A percentile compares a stretch with the other conserved stretches of the same genome.
phyloP scores from a whole-genome alignment of 2,113 vertebrate genomes.

The Thamnophis sirtalis region DNA sequence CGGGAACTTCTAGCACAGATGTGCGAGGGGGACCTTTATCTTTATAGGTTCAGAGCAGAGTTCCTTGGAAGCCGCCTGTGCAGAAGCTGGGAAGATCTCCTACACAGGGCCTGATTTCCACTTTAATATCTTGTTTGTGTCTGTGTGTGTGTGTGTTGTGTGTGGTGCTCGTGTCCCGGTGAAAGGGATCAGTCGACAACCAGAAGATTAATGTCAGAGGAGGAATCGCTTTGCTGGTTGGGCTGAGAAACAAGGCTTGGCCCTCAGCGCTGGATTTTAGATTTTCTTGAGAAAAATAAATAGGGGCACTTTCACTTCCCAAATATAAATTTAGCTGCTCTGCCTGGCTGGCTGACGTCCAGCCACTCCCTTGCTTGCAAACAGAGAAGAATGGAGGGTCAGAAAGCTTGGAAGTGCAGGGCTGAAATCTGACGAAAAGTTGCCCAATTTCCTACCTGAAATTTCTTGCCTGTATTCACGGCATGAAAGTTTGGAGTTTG shows the following conservation, averaged over 20 bases:
- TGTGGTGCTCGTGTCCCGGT: background rate
- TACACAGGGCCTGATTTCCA: background rate
- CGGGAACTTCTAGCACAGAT: too few species aligned
- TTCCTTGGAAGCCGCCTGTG: background rate
- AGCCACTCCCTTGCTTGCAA: background rate
- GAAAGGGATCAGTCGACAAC: background rate
- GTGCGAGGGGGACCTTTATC: too few species aligned
- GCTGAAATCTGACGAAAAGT: background rate
- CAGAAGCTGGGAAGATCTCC: background rate
- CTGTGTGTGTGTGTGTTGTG: too few species aligned
- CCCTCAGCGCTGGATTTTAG: background rate
- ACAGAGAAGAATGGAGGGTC: background rate
- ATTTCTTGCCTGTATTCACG: background rate
- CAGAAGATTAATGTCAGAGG: background rate
- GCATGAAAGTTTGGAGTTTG: background rate
- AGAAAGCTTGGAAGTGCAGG: background rate
- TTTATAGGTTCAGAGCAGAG: background rate
- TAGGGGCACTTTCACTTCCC: background rate
- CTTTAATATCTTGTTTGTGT: background rate
- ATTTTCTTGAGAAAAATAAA: background rate
- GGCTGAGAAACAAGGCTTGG: background rate
- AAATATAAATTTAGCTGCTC: background rate
- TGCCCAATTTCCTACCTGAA: background rate
- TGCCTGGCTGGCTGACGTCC: too few species aligned
- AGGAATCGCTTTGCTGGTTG: background rate